Evolutionary conservation across 2,888 invertebrate species (phyloP).

Genomic region (Calliopum simillimum): DNA sequence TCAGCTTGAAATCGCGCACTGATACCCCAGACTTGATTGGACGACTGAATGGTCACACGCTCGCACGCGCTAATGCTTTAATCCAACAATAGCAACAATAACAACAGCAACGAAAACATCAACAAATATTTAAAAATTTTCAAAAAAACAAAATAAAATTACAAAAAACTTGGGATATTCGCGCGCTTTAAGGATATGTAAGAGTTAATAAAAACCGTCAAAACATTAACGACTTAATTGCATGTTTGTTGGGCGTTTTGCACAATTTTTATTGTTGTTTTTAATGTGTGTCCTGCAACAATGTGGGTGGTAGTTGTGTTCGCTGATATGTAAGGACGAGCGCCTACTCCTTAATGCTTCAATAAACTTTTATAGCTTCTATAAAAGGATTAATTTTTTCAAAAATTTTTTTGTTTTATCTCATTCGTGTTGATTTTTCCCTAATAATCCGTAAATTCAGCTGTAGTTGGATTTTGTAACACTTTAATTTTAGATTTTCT

Average conservation of each 20-base stretch:
- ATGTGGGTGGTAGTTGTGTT: neutral
- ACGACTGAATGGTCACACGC: constrained; percentile 44
- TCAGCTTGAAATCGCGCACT: constrained; percentile 10
- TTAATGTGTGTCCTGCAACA: neutral
- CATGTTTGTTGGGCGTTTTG: constrained; percentile 63
- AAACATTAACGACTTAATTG: constrained; percentile 67
- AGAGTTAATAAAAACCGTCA: constrained; percentile 57
- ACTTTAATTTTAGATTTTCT: too few species aligned
- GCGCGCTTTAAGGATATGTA: constrained; percentile 49
- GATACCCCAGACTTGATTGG: neutral
- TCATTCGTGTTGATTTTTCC: neutral
- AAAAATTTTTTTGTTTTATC: neutral
- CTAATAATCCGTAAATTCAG: neutral
- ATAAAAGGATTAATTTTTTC: constrained; percentile 2
- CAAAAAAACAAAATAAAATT: neutral
- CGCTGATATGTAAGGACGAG: too few species aligned
- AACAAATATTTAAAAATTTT: neutral
- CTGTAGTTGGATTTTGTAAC: too few species aligned
- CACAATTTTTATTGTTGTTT: constrained; percentile 24
- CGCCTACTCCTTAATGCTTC: neutral
- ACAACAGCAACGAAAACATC: neutral
- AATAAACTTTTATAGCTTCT: neutral
- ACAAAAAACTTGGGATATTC: constrained; percentile 27
- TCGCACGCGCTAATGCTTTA: constrained; percentile 61
- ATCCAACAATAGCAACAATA: constrained; percentile 49